These are phyloP conservation scores for Seira musarum DNA, from an alignment of 2,888 invertebrate genomes.

Conservation along the genomic window DNA sequence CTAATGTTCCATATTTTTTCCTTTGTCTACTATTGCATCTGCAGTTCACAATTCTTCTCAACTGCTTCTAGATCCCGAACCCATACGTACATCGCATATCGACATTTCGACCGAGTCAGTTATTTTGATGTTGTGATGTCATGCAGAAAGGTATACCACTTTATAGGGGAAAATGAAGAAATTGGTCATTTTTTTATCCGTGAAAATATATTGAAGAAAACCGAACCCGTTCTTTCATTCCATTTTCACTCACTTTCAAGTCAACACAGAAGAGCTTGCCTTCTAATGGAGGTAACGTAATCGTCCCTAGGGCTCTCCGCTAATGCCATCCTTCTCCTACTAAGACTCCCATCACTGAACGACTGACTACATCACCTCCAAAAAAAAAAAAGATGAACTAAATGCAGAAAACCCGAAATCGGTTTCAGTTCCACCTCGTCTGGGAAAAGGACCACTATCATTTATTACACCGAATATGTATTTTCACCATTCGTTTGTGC, in stretches of 20 bases:
- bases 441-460: constrained; percentile 13
- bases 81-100: no score
- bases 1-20: constrained; percentile 66
- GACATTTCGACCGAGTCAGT: no score
- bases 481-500: constrained; percentile 38
- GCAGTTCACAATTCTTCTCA: constrained; percentile 33
- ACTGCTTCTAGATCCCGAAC: background rate
- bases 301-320: constrained; percentile 67
- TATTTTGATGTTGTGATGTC: constrained; percentile 67
- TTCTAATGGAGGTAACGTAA: constrained; percentile 68
- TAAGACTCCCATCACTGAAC: background rate
- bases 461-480: constrained; percentile 40
- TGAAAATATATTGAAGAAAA: constrained; percentile 29
- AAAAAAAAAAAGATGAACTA: no score
- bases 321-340: constrained; percentile 58
- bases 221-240: constrained; percentile 31
- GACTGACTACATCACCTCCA: no score
- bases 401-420: constrained; percentile 34
- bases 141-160: constrained; percentile 62
- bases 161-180: constrained; percentile 63
- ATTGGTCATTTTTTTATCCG: constrained; percentile 68
- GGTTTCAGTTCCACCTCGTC: constrained; percentile 35
- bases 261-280: constrained; percentile 41
- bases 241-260: constrained; percentile 38
- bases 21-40: background rate